These are phyloP conservation scores for Galaxias olidus DNA, from an alignment of 2,797 vertebrate species.

Conservation along the genomic window DNA sequence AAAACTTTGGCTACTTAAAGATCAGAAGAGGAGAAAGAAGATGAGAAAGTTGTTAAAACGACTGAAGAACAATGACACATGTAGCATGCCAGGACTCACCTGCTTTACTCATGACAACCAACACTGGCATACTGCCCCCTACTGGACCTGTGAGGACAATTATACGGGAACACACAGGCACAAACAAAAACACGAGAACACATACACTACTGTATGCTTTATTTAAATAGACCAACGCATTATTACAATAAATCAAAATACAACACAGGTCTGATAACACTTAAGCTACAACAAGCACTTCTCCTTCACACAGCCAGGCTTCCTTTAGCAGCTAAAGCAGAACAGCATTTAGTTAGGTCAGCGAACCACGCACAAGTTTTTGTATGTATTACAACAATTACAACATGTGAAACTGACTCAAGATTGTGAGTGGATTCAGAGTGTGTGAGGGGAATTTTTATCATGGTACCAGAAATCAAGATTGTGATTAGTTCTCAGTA, in stretches of 20 bases:
- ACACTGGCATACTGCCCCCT: constrained; percentile 88
- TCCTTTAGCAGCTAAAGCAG: no score
- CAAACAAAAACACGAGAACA: background rate
- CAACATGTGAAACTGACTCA: no score
- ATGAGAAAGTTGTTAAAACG: constrained; percentile 89
- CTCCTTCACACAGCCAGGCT: no score
- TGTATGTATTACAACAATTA: background rate
- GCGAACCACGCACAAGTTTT: background rate
- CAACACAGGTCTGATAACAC: no score
- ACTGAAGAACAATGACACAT: constrained; percentile 86
- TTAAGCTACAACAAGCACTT: no score
- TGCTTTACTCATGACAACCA: constrained; percentile 93
- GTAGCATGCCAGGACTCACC: constrained; percentile 89
- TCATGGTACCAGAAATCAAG: no score
- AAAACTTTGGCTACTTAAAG: constrained; percentile 85
- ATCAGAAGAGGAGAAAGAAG: constrained; percentile 93
- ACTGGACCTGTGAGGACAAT: constrained; percentile 81
- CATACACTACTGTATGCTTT: background rate
- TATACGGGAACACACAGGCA: constrained; percentile 14
- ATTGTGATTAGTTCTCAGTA: no score
- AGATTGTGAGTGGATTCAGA: no score
- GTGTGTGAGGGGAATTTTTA: no score
- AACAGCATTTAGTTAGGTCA: no score
- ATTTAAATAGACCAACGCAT: background rate
- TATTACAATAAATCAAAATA: background rate